Base-by-base conservation (phyloP, 2,113 vertebrate genomes). In the Protomyctophum bolini region DNA sequence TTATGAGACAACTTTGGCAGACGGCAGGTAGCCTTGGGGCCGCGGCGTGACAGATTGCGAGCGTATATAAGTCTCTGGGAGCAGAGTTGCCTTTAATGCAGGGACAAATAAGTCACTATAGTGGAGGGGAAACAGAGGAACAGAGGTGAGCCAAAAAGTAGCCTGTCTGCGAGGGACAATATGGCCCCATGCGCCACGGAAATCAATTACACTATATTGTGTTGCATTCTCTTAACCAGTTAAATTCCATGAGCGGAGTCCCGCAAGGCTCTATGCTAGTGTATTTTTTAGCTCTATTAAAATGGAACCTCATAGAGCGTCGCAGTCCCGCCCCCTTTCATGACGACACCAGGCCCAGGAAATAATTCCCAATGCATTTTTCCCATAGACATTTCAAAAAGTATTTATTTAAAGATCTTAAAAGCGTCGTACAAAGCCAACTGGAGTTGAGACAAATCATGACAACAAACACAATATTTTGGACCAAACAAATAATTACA, bases 91-190 rank as follows among this genome's bases (percentile, higher is more conserved):
- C 66, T 81, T 75, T 10, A 70, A 75, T 81, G 75, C 70, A 46
- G 57, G 62, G 71, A 85, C 69, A 72, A 76, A 88, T 88, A 81
- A 77, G 88, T 89, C 82, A 87, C 71, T 6, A n/a, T 4, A 68
- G 69, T 8, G 75, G 70, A 55, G 70, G 21, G 21, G 5, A 41
- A 81, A 75, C n/a, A 75, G 75, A 77, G 74, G 60, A 66, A 54
- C 41, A 5, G 60, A 29, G 68, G 69, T 55, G 63, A 75, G 68
- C 33, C 33, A 41, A 63, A 64, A 78, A 82, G 71, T 76, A 65
- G 76, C 63, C 55, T 50, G 6, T 6, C 73, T 62, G 80, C 56
- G 70, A 61, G 64, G 66, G 77, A 66, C 10, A 60, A 57, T 59
- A 47, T 2, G 0, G 56, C 68, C 47, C 56, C 0, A 0, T 56